A percentile compares a stretch with the other conserved stretches of the same genome.
These are phyloP conservation scores for Pinctada fucata DNA, from an alignment of 2,888 invertebrate species.

Conservation along the genomic window DNA sequence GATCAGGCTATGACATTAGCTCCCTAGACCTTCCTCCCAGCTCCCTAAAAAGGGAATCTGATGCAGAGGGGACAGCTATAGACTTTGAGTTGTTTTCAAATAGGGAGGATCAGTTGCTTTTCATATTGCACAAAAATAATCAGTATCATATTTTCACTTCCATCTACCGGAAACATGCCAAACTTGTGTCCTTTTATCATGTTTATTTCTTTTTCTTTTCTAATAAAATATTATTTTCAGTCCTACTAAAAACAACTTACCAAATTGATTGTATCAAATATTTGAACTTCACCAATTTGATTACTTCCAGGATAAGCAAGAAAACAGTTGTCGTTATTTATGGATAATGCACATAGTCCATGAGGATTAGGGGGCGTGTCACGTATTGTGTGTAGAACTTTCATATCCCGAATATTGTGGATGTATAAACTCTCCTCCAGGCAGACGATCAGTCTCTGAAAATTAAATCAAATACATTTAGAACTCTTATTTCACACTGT, in stretches of 20 bases:
- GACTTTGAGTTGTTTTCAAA: too few relatives aligned
- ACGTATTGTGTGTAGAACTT: constrained; percentile 96
- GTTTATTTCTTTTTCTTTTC: too few relatives aligned
- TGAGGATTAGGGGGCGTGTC: constrained; percentile 97
- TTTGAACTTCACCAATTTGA: constrained; percentile 95
- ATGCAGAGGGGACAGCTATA: too few relatives aligned
- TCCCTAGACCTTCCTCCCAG: too few relatives aligned
- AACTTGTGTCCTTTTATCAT: too few relatives aligned
- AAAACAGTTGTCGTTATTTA: constrained; percentile 92
- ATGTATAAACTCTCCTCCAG: constrained; percentile 98
- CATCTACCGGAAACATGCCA: too few relatives aligned
- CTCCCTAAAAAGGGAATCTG: too few relatives aligned
- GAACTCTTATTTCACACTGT: neutral
- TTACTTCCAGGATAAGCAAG: constrained; percentile 98
- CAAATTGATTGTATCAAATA: constrained; percentile 94
- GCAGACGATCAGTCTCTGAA: constrained; percentile 94
- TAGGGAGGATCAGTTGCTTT: too few relatives aligned
- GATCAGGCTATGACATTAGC: too few relatives aligned
- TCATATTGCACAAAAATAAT: too few relatives aligned
- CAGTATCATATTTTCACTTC: too few relatives aligned
- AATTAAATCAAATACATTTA: neutral
- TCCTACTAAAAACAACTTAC: constrained; percentile 77
- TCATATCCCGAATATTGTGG: constrained; percentile 98
- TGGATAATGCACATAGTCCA: constrained; percentile 94
- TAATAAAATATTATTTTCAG: too few relatives aligned